phyloP scores from a whole-genome alignment of 2,113 vertebrate genomes.

The Spermophilus dauricus region DNA sequence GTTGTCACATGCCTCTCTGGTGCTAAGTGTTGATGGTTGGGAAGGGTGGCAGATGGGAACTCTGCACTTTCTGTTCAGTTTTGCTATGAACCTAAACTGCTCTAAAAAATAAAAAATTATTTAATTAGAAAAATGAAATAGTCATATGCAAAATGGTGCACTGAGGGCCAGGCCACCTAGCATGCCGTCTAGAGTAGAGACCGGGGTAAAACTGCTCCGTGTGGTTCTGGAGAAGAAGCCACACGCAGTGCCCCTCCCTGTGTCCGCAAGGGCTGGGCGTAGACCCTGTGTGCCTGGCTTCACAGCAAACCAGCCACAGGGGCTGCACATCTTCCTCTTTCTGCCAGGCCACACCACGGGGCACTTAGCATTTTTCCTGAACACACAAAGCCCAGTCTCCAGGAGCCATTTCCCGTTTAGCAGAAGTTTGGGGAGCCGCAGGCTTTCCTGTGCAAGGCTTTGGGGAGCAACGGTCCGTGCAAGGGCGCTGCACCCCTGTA shows the following conservation, averaged over 20 bases:
- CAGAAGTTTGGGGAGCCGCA: neutral
- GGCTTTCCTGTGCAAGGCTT: neutral
- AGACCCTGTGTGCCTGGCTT: neutral
- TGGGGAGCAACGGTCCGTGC: fast-evolving
- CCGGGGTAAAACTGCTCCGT: too few relatives aligned
- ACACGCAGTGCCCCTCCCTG: neutral
- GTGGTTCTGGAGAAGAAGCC: neutral
- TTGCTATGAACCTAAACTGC: neutral
- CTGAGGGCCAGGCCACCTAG: fast-evolving
- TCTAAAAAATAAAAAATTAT: neutral
- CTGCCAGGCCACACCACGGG: neutral
- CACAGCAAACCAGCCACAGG: neutral
- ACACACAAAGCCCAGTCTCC: neutral
- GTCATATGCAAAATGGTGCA: too few relatives aligned
- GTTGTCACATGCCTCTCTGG: too few relatives aligned
- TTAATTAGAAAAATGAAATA: neutral
- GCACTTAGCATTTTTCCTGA: neutral
- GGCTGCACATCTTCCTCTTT: neutral
- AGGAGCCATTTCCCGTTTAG: neutral
- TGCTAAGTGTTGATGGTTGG: too few relatives aligned
- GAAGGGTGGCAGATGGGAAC: too few relatives aligned
- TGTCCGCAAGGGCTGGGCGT: neutral
- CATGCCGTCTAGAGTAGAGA: too few relatives aligned
- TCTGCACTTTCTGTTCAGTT: neutral
- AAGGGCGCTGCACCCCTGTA: too few relatives aligned